phyloP scores from a whole-genome alignment of 2,888 invertebrate genomes.

The Smittia sp. region DNA sequence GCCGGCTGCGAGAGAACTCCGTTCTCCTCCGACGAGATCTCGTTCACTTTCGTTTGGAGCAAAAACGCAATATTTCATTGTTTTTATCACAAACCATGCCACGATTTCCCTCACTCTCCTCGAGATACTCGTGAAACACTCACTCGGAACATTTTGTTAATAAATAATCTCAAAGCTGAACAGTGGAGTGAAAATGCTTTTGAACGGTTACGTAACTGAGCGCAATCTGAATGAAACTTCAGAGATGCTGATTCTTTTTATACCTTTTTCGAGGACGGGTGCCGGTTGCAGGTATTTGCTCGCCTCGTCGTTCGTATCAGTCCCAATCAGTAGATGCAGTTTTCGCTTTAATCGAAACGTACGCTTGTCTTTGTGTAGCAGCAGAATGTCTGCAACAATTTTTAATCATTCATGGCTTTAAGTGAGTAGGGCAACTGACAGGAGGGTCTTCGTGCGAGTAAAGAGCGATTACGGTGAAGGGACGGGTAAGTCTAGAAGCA shows the following conservation, averaged over 20 bases:
- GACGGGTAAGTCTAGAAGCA: too few relatives aligned
- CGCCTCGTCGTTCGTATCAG: background rate
- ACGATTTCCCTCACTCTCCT: background rate
- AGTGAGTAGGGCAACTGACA: background rate
- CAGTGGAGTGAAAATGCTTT: constrained; percentile 12
- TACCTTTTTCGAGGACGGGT: constrained; percentile 11
- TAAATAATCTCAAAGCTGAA: background rate
- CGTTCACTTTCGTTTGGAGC: too few relatives aligned
- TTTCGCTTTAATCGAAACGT: background rate
- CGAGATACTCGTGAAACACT: constrained; percentile 1
- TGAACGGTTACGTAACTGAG: constrained; percentile 26
- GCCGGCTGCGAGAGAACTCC: background rate
- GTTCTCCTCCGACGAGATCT: background rate
- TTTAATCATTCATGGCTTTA: background rate
- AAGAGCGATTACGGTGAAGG: background rate
- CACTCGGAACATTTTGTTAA: constrained; percentile 35
- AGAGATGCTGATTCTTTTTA: constrained; percentile 24
- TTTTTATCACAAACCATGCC: background rate
- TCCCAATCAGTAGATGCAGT: background rate
- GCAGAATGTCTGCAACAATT: background rate
- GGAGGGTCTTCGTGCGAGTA: background rate
- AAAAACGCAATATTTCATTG: too few relatives aligned
- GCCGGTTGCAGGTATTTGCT: background rate
- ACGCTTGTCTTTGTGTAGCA: too few relatives aligned
- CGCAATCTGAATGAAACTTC: constrained; percentile 12